Evolutionary conservation across 2,888 invertebrate species (phyloP).

Genomic region (Chymomyza procnemis): DNA sequence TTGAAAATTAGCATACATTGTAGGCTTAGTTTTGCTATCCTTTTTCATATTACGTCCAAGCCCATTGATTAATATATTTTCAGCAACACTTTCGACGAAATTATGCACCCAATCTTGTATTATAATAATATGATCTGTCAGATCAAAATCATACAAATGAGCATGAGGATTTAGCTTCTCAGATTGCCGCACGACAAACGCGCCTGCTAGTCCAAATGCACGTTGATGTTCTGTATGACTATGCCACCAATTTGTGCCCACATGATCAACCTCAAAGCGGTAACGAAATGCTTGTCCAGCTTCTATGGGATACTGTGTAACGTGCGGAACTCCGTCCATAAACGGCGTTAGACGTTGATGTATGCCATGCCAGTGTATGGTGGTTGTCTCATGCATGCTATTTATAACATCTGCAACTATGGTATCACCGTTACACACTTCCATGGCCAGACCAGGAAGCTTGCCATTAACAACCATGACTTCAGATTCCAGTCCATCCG

Average conservation of each 20-base stretch:
- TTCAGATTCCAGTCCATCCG: slow-evolving; percentile 64
- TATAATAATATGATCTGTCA: slow-evolving; percentile 68
- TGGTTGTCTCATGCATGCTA: slow-evolving; percentile 71
- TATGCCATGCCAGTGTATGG: slow-evolving; percentile 76
- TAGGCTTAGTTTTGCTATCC: slow-evolving; percentile 45
- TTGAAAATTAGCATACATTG: slow-evolving; percentile 61
- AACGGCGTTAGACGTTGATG: slow-evolving; percentile 70
- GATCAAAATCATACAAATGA: slow-evolving; percentile 70
- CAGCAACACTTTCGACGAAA: slow-evolving; percentile 60
- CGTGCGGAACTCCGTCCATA: slow-evolving; percentile 76
- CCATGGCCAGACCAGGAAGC: slow-evolving; percentile 68
- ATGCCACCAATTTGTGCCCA: slow-evolving; percentile 76
- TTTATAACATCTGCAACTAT: slow-evolving; percentile 74
- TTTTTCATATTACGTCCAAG: slow-evolving; percentile 62
- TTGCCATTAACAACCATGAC: slow-evolving; percentile 73
- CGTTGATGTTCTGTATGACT: slow-evolving; percentile 74
- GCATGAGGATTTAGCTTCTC: slow-evolving; percentile 58
- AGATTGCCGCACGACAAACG: slow-evolving; percentile 66
- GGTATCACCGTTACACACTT: slow-evolving; percentile 74
- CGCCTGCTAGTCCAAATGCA: slow-evolving; percentile 70
- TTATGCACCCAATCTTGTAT: slow-evolving; percentile 74
- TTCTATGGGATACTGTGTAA: slow-evolving; percentile 75
- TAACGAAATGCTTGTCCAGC: slow-evolving; percentile 75
- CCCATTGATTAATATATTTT: slow-evolving; percentile 73
- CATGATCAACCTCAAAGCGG: slow-evolving; percentile 69